Conservation (phyloP, 2,888 invertebrate species). For the Mythimna vitellina region DNA sequence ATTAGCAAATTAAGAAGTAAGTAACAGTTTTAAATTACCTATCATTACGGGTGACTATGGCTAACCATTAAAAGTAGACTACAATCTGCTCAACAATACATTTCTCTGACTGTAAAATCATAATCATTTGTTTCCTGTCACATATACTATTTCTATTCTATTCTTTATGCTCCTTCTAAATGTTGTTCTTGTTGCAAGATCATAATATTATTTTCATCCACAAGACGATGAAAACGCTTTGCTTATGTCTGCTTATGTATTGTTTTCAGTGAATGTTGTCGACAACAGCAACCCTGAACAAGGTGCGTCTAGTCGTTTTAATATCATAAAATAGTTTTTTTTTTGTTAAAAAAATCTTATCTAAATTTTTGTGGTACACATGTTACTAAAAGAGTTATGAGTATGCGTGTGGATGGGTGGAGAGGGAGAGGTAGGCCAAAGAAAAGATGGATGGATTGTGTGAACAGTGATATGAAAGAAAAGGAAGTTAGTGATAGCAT, state of each 20-base stretch:
- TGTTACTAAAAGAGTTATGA: too few relatives aligned
- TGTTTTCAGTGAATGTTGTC: background rate
- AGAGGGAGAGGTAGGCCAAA: too few relatives aligned
- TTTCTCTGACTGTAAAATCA: background rate
- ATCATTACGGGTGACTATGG: background rate
- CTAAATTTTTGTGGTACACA: too few relatives aligned
- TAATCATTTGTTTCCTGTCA: background rate
- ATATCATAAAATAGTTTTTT: background rate
- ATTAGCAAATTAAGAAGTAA: background rate
- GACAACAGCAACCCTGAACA: background rate
- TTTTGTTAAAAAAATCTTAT: background rate
- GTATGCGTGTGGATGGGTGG: too few relatives aligned
- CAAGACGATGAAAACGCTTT: slow-evolving; percentile 7
- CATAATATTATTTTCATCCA: slow-evolving; percentile 1
- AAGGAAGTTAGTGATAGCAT: too few relatives aligned
- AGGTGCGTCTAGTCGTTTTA: background rate
- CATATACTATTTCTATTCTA: background rate
- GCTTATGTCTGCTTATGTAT: slow-evolving; percentile 1
- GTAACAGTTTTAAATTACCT: background rate
- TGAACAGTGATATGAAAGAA: too few relatives aligned
- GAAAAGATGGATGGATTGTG: too few relatives aligned
- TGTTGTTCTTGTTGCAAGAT: background rate
- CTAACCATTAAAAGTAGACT: too few relatives aligned
- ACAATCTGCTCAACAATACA: background rate
- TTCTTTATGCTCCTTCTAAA: slow-evolving; percentile 9